Conservation (phyloP, 92 coral and sea anemone species). For the Heliopora coerulea region DNA sequence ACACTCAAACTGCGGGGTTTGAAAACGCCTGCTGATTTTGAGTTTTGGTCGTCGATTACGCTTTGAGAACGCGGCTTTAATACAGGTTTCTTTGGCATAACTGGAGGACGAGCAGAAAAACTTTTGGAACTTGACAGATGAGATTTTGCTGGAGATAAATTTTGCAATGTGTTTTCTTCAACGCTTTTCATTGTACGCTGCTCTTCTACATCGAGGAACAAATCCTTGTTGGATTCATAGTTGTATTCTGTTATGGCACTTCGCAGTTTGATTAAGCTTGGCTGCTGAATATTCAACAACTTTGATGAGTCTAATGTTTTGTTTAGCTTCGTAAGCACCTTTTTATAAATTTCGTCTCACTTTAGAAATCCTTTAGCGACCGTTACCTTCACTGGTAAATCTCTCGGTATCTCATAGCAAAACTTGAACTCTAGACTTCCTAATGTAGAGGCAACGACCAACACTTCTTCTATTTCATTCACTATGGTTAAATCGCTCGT, state of each 20-base stretch:
- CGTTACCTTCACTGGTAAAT: conserved; percentile 22
- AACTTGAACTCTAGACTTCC: not conserved
- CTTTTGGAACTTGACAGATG: too few species aligned
- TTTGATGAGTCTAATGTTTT: conserved; percentile 12
- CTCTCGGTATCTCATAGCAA: conserved; percentile 39
- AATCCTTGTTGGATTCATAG: too few species aligned
- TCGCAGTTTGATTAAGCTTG: conserved; percentile 22
- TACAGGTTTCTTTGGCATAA: too few species aligned
- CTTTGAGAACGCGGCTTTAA: too few species aligned
- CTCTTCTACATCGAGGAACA: too few species aligned
- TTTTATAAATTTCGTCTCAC: not conserved
- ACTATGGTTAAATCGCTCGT: not conserved
- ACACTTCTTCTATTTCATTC: not conserved
- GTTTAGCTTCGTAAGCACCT: not conserved
- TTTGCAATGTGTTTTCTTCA: too few species aligned
- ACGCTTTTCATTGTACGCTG: too few species aligned
- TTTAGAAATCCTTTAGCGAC: not conserved
- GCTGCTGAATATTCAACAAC: not conserved
- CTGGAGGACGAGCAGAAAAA: too few species aligned
- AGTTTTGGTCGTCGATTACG: too few species aligned
- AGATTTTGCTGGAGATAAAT: too few species aligned
- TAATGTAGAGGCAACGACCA: conserved; percentile 12
- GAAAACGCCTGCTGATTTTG: too few species aligned
- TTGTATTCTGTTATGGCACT: conserved; percentile 63
- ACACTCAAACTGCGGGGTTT: too few species aligned